Evolutionary conservation across 2,797 vertebrate genomes (phyloP).

Genomic region (Gymnoscopelus microlampas): DNA sequence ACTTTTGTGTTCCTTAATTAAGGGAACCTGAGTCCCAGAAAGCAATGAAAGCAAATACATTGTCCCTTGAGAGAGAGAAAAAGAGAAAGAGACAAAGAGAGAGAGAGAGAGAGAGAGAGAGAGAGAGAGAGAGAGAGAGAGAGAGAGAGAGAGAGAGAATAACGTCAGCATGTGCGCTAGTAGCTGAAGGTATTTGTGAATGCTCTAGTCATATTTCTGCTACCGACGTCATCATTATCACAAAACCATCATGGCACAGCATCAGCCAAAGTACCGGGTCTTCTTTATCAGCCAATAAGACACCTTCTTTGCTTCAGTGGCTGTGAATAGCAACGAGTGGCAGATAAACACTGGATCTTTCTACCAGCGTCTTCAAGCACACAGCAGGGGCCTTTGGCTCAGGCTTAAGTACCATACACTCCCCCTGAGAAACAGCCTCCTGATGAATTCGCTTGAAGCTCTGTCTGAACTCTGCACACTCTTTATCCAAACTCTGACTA

Average conservation of each 20-base stretch:
- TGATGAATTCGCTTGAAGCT: too few species aligned
- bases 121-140: constrained; percentile 39
- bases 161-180: constrained; percentile 36
- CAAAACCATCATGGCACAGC: background rate
- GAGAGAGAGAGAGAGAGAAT: constrained; percentile 34
- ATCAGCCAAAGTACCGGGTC: constrained; percentile 33
- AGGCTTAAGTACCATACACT: background rate
- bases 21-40: constrained; percentile 78
- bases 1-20: constrained; percentile 81
- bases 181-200: constrained; percentile 58
- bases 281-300: constrained; percentile 58
- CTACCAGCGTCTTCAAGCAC: constrained; percentile 19
- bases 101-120: constrained; percentile 42
- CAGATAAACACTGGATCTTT: constrained; percentile 20
- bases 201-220: constrained; percentile 73
- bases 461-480: too few species aligned
- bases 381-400: constrained; percentile 14
- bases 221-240: background rate
- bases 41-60: constrained; percentile 81
- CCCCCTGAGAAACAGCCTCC: too few species aligned
- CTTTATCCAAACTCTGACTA: too few species aligned
- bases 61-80: constrained; percentile 53
- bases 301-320: constrained; percentile 44
- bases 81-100: constrained; percentile 38
- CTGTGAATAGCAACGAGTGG: constrained; percentile 58